Conservation (phyloP, 2,113 vertebrate genomes). For the Andinoacara biseriatus region DNA sequence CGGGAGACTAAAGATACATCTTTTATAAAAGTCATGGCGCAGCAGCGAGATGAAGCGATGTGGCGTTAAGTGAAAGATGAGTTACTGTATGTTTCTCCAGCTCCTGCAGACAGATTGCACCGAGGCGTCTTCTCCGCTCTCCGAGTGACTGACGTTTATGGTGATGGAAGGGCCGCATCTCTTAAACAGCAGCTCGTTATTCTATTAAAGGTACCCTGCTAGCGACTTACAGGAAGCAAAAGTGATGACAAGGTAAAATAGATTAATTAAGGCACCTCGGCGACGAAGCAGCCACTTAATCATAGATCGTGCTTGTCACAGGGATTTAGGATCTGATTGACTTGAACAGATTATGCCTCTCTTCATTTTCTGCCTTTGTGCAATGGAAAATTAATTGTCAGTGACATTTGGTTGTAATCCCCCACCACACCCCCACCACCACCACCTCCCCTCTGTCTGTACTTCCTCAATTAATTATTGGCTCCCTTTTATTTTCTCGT, state of each 20-base stretch:
- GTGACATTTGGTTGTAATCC: constrained; percentile 72
- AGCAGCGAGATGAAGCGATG: neutral
- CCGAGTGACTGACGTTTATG: constrained; percentile 43
- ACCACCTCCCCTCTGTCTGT: constrained; percentile 35
- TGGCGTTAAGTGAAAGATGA: constrained; percentile 33
- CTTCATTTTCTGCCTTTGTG: constrained; percentile 67
- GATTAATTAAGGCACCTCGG: constrained; percentile 68
- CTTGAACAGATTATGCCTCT: constrained; percentile 70
- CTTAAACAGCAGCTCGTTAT: constrained; percentile 47
- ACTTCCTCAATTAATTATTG: constrained; percentile 64
- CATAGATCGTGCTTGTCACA: constrained; percentile 68
- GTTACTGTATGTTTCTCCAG: constrained; percentile 22
- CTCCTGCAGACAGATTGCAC: neutral
- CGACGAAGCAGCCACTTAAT: constrained; percentile 60
- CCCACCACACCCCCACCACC: neutral
- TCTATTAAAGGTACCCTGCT: constrained; percentile 57
- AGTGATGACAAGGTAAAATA: constrained; percentile 74
- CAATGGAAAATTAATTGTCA: constrained; percentile 72
- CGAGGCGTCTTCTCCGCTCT: constrained; percentile 13
- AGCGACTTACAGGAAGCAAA: constrained; percentile 62
- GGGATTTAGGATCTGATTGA: constrained; percentile 74
- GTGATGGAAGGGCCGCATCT: constrained; percentile 36
- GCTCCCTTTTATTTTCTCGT: constrained; percentile 41
- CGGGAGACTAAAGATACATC: constrained; percentile 13
- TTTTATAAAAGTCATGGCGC: constrained; percentile 35